Percentiles rank a stretch among this genome's conserved stretches.
Conservation (phyloP, 2,113 vertebrate genomes). For the Anthoscopus minutus region DNA sequence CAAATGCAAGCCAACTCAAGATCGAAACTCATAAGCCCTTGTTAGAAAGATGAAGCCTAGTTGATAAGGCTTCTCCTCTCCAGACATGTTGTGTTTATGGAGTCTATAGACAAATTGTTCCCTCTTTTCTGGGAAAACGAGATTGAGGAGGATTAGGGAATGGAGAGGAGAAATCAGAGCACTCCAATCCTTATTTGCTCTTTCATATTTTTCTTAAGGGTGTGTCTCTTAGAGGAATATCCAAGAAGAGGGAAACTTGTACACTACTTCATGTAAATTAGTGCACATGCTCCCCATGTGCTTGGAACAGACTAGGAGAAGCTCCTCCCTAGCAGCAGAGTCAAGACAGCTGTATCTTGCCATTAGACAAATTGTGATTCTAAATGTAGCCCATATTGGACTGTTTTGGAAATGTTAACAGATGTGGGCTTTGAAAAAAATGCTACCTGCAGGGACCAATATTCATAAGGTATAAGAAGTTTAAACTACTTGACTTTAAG, state of each 20-base stretch:
- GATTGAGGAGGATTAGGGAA: not conserved
- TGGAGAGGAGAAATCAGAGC: not conserved
- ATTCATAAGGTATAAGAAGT: not conserved
- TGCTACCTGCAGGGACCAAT: not conserved
- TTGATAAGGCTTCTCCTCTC: not conserved
- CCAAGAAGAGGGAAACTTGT: not conserved
- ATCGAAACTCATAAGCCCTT: not conserved
- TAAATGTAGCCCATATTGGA: not conserved
- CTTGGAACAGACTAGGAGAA: not conserved
- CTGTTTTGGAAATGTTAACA: not conserved
- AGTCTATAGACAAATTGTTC: not conserved
- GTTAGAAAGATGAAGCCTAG: not conserved
- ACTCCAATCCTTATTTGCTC: not conserved
- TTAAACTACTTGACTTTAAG: not conserved
- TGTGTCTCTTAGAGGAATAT: not conserved
- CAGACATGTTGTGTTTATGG: not conserved
- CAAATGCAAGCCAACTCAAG: not conserved
- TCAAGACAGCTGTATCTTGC: not conserved
- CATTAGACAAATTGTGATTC: not conserved
- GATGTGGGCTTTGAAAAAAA: not conserved
- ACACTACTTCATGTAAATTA: not conserved
- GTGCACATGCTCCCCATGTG: not conserved
- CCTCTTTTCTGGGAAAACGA: not conserved
- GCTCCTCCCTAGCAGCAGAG: not conserved
- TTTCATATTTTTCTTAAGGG: not conserved